These are phyloP conservation scores for Nycticryphes semicollaris DNA, from an alignment of 2,113 vertebrate species.

Conservation along the genomic window DNA sequence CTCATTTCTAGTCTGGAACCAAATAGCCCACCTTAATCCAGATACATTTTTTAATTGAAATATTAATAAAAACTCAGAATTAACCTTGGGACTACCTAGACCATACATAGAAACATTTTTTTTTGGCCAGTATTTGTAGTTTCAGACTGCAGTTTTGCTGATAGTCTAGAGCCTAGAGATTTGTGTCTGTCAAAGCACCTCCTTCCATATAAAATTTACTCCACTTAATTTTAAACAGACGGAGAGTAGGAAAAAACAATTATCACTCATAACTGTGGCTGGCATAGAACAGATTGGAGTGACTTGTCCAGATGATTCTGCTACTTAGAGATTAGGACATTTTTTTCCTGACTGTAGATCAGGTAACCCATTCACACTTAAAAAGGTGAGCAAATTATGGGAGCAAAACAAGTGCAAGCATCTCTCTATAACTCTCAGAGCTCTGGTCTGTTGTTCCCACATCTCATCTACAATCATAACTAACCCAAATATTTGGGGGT, in stretches of 20 bases:
- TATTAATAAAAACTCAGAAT: neutral
- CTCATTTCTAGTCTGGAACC: neutral
- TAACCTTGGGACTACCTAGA: neutral
- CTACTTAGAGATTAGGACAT: neutral
- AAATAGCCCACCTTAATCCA: neutral
- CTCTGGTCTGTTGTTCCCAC: neutral
- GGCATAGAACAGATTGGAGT: neutral
- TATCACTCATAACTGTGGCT: neutral
- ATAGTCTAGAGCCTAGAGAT: neutral
- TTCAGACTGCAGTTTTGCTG: neutral
- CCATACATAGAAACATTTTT: neutral
- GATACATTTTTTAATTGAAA: neutral
- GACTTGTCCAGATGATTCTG: neutral
- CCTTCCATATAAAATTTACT: neutral
- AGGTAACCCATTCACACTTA: neutral
- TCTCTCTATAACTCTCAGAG: neutral
- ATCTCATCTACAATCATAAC: neutral
- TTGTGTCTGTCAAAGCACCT: neutral
- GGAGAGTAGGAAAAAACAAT: neutral
- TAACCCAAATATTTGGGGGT: neutral
- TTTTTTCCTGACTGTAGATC: neutral
- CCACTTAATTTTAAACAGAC: neutral
- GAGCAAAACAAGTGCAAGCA: neutral
- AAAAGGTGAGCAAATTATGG: neutral
- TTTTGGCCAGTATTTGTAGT: neutral